Evolutionary conservation across 2,888 invertebrate genomes (phyloP).

Genomic region (Yponomeuta cagnagella): DNA sequence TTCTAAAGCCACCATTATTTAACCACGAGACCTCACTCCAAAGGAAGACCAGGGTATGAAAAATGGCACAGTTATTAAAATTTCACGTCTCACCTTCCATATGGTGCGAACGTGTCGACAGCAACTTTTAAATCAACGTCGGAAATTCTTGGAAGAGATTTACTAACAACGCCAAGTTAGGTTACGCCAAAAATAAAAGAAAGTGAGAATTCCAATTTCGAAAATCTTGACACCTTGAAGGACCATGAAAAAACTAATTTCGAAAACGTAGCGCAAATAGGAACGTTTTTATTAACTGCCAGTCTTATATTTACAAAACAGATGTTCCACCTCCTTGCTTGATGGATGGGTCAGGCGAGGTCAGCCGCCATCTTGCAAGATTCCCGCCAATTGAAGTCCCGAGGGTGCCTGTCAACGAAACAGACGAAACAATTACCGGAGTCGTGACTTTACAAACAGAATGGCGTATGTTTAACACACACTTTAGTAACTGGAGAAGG

Average conservation of each 20-base stretch:
- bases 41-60: not conserved
- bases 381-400: slow-evolving; percentile 60
- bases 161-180: not conserved
- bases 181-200: not conserved
- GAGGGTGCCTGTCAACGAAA: slow-evolving; percentile 57
- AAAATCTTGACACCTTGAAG: slow-evolving; percentile 5
- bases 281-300: slow-evolving; percentile 59
- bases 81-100: slow-evolving; percentile 9
- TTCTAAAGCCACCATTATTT: not conserved
- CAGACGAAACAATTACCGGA: slow-evolving; percentile 60
- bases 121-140: slow-evolving; percentile 21
- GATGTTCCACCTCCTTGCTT: slow-evolving; percentile 66
- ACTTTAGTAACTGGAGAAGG: slow-evolving; percentile 44
- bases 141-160: slow-evolving; percentile 8
- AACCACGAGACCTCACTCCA: not conserved
- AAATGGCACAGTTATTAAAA: slow-evolving; percentile 8
- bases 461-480: slow-evolving; percentile 33
- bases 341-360: slow-evolving; percentile 70
- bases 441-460: slow-evolving; percentile 51
- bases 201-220: not conserved
- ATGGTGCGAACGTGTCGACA: slow-evolving; percentile 12
- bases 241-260: slow-evolving; percentile 8
- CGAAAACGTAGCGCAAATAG: slow-evolving; percentile 33
- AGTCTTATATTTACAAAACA: slow-evolving; percentile 66
- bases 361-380: slow-evolving; percentile 64